Evolutionary conservation across 2,888 invertebrate genomes (phyloP), one percentile per base, ranked within the genome.

Genomic region (Heliconius ismenius): DNA sequence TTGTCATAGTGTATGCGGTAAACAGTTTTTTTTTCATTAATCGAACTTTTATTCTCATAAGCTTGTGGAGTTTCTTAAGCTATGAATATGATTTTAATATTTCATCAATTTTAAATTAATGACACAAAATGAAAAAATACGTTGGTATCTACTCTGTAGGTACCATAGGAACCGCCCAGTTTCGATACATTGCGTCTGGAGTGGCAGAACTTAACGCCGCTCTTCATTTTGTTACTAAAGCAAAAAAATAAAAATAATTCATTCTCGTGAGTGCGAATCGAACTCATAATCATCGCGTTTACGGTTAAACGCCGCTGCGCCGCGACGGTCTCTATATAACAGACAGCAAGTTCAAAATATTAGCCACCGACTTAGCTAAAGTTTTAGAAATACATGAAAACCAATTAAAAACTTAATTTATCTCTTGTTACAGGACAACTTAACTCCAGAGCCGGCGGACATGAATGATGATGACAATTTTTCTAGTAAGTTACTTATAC

Each of bases 391-490:
- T 76, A 68, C 68, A 73, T 73, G 58, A 72, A 64, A 68, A n/a
- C 32, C 70, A 70, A 70, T 70, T 70, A 70, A 70, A 70, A 70
- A 70, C n/a, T 62, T 74, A 28, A 9, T 62, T 78, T 85, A 85
- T 85, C 81, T 79, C 83, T 94, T 92, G 90, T 96, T 96, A 13
- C 95, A 96, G 96, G 96, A 96, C 86, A 96, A 96, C 84, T 90
- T 96, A 82, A 96, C 96, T 58, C 95, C 96, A 43, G 96, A 96
- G 85, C 96, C 96, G 13, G 92, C 95, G 6, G 96, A 96, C 83
- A 95, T 95, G 89, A 95, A 95, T 82, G 96, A 96, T 82, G 96
- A 96, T 81, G 96, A 96, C 83, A 96, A 96, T 84, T 96, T 95
- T 86, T 93, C 96, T 86, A 96, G 96, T 96, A 92, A 96, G 96